These are phyloP conservation scores for Notothenia rossii DNA, from an alignment of 2,113 vertebrate species.

Conservation along the genomic window DNA sequence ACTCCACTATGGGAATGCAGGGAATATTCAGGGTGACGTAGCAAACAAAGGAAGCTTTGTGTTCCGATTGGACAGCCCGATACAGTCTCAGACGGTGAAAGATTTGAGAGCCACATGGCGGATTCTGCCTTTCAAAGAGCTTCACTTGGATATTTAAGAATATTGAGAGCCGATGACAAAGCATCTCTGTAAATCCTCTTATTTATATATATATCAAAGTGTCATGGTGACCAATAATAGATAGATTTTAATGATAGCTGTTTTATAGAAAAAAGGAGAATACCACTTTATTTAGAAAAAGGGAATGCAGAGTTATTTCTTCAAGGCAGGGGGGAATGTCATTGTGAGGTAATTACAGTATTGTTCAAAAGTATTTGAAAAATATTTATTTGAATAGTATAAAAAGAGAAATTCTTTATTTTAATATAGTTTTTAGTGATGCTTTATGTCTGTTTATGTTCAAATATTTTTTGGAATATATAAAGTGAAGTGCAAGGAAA, in stretches of 20 bases:
- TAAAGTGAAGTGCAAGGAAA: slow-evolving; percentile 31
- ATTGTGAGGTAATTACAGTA: slow-evolving; percentile 54
- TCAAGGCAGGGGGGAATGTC: slow-evolving; percentile 56
- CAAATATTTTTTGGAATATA: slow-evolving; percentile 69
- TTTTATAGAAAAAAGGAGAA: slow-evolving; percentile 58
- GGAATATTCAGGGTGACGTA: slow-evolving; percentile 29
- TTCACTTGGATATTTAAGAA: slow-evolving; percentile 16
- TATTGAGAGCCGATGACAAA: not conserved
- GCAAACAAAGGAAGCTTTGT: slow-evolving; percentile 21
- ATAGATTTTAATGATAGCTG: slow-evolving; percentile 49
- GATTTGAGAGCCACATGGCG: not conserved
- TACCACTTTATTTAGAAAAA: slow-evolving; percentile 40
- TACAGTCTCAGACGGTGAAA: not conserved
- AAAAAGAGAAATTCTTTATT: slow-evolving; percentile 75
- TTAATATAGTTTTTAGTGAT: slow-evolving; percentile 73
- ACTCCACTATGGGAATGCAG: not conserved
- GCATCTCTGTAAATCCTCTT: slow-evolving; percentile 47
- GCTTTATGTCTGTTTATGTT: slow-evolving; percentile 68
- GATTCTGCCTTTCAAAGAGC: slow-evolving; percentile 38
- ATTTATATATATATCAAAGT: slow-evolving; percentile 47
- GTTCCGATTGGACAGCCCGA: not conserved
- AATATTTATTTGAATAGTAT: slow-evolving; percentile 73
- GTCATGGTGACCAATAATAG: slow-evolving; percentile 56
- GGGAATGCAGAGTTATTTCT: slow-evolving; percentile 44
- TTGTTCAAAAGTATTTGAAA: slow-evolving; percentile 67